Percentiles rank a stretch among this genome's conserved stretches.
These are phyloP conservation scores for Perizoma affinitatum DNA, from an alignment of 2,888 invertebrate genomes.

Conservation along the genomic window DNA sequence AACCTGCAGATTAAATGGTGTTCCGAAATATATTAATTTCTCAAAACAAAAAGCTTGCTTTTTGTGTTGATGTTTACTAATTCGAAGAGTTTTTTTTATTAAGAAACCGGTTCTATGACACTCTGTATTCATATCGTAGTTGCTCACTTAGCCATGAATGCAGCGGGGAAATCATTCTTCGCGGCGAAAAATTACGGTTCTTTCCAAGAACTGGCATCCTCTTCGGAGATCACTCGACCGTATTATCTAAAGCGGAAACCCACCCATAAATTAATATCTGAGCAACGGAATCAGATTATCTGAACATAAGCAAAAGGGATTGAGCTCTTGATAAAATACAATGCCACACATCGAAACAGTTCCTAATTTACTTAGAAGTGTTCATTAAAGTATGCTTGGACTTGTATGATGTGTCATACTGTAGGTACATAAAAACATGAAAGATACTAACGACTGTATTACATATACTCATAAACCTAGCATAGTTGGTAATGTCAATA, in stretches of 20 bases:
- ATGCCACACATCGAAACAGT: neutral
- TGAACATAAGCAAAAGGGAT: conserved; percentile 29
- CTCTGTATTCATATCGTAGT: conserved; percentile 29
- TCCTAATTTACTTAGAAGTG: neutral
- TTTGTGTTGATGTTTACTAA: too few relatives aligned
- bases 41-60: too few relatives aligned
- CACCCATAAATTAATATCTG: conserved; percentile 34
- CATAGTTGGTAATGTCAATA: too few relatives aligned
- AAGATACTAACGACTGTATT: too few relatives aligned
- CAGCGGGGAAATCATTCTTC: conserved; percentile 59
- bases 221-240: conserved; percentile 51
- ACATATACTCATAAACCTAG: too few relatives aligned
- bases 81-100: too few relatives aligned
- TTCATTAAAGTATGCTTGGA: neutral
- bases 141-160: conserved; percentile 53
- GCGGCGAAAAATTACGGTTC: conserved; percentile 51
- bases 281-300: conserved; percentile 31
- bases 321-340: conserved; percentile 7
- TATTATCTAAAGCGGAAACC: conserved; percentile 41
- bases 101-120: too few relatives aligned
- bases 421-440: too few relatives aligned
- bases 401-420: too few relatives aligned
- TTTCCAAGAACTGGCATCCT: conserved; percentile 49
- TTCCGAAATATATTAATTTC: too few relatives aligned
- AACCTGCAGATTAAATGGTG: too few relatives aligned